A percentile compares a stretch with the other conserved stretches of the same genome.
Conservation (phyloP, 1,140 invertebrate species). For the Lucilia cuprina region DNA sequence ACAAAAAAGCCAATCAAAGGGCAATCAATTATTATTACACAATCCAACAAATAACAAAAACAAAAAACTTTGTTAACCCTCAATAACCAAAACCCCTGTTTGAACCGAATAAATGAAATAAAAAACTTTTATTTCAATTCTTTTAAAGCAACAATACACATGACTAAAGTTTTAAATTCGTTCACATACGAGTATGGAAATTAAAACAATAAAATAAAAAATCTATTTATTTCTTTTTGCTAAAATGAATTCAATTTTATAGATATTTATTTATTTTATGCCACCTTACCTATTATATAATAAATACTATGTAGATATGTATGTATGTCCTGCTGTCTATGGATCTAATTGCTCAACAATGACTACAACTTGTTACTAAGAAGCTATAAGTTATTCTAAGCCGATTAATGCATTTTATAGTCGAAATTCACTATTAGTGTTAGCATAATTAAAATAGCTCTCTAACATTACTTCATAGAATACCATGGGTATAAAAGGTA, state of each 20-base stretch:
- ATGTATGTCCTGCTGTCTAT: background rate
- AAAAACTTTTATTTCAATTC: background rate
- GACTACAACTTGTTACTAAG: no score
- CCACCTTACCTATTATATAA: background rate
- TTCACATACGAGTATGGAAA: background rate
- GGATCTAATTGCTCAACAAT: no score
- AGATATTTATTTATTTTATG: background rate
- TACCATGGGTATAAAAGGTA: no score
- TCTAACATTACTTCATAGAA: no score
- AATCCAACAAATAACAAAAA: background rate
- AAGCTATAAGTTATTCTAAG: no score
- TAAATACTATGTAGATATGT: background rate
- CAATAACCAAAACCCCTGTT: background rate
- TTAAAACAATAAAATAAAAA: background rate
- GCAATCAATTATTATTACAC: slow-evolving; percentile 7
- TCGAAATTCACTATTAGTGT: no score
- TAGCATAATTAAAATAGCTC: no score
- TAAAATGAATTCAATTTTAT: background rate
- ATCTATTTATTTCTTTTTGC: background rate
- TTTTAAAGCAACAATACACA: background rate
- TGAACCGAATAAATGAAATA: background rate
- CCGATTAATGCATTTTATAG: no score
- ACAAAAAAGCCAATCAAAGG: slow-evolving; percentile 7
- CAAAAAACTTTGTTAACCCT: background rate
- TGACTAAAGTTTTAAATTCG: background rate